phyloP scores from a whole-genome alignment of 2,797 vertebrate genomes.

The Morus bassanus region DNA sequence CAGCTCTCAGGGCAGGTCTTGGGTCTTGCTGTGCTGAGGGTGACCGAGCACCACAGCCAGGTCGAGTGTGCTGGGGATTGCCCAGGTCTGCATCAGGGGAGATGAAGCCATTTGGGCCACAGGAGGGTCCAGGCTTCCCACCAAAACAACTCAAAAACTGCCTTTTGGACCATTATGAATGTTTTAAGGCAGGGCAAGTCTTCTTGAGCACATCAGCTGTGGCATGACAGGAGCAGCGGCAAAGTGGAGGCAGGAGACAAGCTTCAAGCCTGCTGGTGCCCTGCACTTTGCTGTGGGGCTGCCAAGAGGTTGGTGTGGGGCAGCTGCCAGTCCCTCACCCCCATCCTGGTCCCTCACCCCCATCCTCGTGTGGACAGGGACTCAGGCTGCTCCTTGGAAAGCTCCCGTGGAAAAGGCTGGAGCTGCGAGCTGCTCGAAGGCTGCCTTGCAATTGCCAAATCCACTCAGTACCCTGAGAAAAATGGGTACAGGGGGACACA shows the following conservation, averaged over 20 bases:
- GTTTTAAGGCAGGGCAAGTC: neutral
- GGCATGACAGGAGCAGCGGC: fast-evolving
- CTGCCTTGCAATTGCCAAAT: neutral
- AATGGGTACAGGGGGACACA: fast-evolving
- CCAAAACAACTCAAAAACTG: neutral
- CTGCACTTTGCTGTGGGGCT: neutral
- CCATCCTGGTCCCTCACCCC: neutral
- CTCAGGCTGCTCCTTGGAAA: neutral
- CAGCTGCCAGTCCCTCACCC: neutral
- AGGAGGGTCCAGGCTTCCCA: neutral
- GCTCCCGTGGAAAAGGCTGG: neutral
- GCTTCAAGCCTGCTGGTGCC: neutral
- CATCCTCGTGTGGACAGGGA: neutral
- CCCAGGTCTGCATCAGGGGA: neutral
- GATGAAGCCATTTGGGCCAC: neutral
- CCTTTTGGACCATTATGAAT: neutral
- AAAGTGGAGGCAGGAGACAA: neutral
- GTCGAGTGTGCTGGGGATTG: neutral
- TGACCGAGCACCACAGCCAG: fast-evolving
- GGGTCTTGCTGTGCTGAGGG: neutral
- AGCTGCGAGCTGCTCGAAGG: neutral
- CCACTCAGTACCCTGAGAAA: neutral
- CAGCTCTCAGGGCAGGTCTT: neutral
- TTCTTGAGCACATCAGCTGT: neutral
- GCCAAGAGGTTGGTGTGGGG: neutral